These are phyloP conservation scores for Perca flavescens DNA, from an alignment of 2,113 vertebrate species.

Conservation along the genomic window DNA sequence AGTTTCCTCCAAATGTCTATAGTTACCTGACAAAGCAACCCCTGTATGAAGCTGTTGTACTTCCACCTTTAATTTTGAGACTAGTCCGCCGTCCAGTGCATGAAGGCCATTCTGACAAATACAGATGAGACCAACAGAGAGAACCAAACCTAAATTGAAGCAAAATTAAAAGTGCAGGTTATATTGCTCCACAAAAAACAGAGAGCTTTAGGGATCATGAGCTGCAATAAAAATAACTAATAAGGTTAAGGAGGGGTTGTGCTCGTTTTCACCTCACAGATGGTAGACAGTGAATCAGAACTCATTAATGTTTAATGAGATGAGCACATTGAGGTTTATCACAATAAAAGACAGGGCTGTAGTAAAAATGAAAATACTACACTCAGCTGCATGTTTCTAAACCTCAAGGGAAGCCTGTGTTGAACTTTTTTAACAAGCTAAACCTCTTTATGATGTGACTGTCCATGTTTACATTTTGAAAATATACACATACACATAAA, in stretches of 20 bases:
- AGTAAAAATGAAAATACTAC: slow-evolving; percentile 18
- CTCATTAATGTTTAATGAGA: slow-evolving; percentile 42
- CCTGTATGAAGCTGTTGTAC: neutral
- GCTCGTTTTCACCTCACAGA: neutral
- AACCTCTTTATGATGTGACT: neutral
- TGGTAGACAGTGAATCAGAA: slow-evolving; percentile 23
- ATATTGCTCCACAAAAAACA: neutral
- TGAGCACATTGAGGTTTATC: slow-evolving; percentile 21
- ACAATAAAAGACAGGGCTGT: neutral
- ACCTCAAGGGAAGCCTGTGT: neutral
- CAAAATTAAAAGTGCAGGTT: slow-evolving; percentile 26
- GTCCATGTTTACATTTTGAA: neutral
- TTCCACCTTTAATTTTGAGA: slow-evolving; percentile 10
- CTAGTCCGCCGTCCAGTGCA: neutral
- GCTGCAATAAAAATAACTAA: slow-evolving; percentile 10
- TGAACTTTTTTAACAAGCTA: neutral
- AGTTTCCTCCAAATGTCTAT: neutral
- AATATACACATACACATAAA: neutral
- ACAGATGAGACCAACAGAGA: neutral
- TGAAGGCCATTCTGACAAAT: neutral
- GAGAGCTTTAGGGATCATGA: neutral
- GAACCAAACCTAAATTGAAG: neutral
- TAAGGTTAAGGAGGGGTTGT: neutral
- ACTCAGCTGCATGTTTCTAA: slow-evolving; percentile 9
- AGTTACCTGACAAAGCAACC: neutral